Base-by-base conservation (phyloP, 2,113 vertebrate species). In the Puffinus mauretanicus region DNA sequence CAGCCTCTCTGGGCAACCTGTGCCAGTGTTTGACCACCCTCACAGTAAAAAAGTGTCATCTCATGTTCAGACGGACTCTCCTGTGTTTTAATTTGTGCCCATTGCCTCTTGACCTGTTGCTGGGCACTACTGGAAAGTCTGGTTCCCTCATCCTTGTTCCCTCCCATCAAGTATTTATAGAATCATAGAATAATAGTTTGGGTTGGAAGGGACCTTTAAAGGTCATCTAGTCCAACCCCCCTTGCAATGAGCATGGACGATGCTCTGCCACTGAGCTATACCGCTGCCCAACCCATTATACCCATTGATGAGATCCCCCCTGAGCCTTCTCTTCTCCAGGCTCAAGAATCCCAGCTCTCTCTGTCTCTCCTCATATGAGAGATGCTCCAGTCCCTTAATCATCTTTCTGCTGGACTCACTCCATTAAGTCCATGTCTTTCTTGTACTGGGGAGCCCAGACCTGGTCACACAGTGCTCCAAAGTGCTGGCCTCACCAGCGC, bases 281-380 rank as follows among this genome's bases (percentile, higher is more conserved):
- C 7, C 11, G 17, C 40, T 2, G 2, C 34, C 16, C 1, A 8
- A 5, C 29, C 22, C 15, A 4, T 60, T 79, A 26, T 13, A 26
- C 9, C 11, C 11, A 26, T 22, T 67, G 38, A 67, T 54, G 47
- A 90, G 16, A 25, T 77, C n/a, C 25, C 14, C 24, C 8, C 11
- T 18, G 40, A 70, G 26, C 26, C 57, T 57, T 64, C 36, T 73
- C 57, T 57, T 64, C 36, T 73, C 26, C 54, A 69, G 44, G 32
- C 32, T 72, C 44, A 58, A 57, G 13, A 55, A 25, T 42, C 14
- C n/a, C 40, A 69, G 25, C 14, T 67, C 21, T 49, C 38, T 61
- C 61, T 55, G 47, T 47, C n/a, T 62, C 15, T 75, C 40, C n/a
- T 62, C 14, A 29, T 57, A 17, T 12, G 42, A 82, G 16, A 76